phyloP scores from a whole-genome alignment of 2,888 invertebrate species.

The Lithophane ornitopus region DNA sequence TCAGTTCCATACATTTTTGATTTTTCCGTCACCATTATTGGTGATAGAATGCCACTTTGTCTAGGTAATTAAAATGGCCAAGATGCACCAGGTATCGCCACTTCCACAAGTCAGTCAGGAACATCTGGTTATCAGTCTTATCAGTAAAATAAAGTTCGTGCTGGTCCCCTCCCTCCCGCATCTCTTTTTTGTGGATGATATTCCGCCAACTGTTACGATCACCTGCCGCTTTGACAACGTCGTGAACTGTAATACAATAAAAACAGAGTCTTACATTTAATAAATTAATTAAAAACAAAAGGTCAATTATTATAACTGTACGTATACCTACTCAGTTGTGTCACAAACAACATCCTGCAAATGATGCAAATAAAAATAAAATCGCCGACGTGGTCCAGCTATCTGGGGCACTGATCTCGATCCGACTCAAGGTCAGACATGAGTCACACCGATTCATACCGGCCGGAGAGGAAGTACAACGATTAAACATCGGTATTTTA shows the following conservation, averaged over 20 bases:
- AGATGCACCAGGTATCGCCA: neutral
- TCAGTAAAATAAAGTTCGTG: slow-evolving; percentile 5
- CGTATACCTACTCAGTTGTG: neutral
- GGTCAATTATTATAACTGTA: neutral
- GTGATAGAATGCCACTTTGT: neutral
- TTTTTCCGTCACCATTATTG: neutral
- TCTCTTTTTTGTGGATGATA: neutral
- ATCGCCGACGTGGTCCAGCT: slow-evolving; percentile 23
- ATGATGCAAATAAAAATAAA: slow-evolving; percentile 33
- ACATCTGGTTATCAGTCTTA: neutral
- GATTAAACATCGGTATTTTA: slow-evolving; percentile 28
- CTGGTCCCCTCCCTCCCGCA: too few species aligned
- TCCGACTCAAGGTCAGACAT: slow-evolving; percentile 38
- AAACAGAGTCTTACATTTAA: neutral
- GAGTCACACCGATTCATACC: slow-evolving; percentile 31
- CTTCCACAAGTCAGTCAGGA: neutral
- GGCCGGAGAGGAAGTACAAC: slow-evolving; percentile 16
- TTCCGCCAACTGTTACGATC: neutral
- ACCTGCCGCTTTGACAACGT: neutral
- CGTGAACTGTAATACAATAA: too few species aligned
- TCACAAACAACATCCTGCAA: slow-evolving; percentile 18
- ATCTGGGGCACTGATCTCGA: slow-evolving; percentile 56
- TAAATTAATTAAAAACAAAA: slow-evolving; percentile 8
- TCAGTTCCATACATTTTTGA: neutral
- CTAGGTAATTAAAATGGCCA: neutral